Evolutionary conservation across 2,797 vertebrate genomes (phyloP), one percentile per base, ranked within the genome.

Genomic region (Crax fasciolata): DNA sequence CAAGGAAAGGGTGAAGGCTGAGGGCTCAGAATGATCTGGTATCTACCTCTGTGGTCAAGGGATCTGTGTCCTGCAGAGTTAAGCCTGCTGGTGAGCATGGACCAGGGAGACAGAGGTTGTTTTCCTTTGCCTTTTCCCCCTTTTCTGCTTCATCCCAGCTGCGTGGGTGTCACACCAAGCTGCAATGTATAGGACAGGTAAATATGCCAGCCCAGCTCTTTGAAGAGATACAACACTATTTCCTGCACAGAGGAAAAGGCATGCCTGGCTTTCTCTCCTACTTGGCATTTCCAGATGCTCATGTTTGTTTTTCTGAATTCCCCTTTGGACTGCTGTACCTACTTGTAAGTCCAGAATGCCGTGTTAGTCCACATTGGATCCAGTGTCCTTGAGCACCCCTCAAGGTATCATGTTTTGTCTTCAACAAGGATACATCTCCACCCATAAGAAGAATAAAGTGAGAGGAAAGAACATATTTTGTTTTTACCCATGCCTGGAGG

Each of bases 401-500:
- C 6, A n/a, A 39, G 46, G 24, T 28, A 51, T 24, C 46, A n/a
- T 58, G 16, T n/a, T 88, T 81, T 74, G 28, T 67, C 51, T 76
- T 25, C 43, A 13, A 32, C 21, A 32, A 91, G 57, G 55, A 71
- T 55, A 16, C 3, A 1, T 21, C 67, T 92, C 63, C 38, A 51
- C 21, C 57, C 35, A 27, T 23, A 82, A 87, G 41, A 52, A 79
- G 88, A 89, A 71, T 10, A 70, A 87, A 87, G 24, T 16, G 13
- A 76, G 48, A 73, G 25, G 48, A 75, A 88, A 62, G 49, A 87
- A 23, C 23, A 52, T 92, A 84, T 92, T 95, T 92, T 89, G 80
- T 25, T 66, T 91, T 93, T 90, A 78, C 21, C 35, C 54, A 8
- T 66, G 68, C 92, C 82, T 84, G 83, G 81, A 90, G 75, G 93